These are phyloP conservation scores for Macrochelys suwanniensis DNA, from an alignment of 2,797 vertebrate genomes.

Conservation along the genomic window DNA sequence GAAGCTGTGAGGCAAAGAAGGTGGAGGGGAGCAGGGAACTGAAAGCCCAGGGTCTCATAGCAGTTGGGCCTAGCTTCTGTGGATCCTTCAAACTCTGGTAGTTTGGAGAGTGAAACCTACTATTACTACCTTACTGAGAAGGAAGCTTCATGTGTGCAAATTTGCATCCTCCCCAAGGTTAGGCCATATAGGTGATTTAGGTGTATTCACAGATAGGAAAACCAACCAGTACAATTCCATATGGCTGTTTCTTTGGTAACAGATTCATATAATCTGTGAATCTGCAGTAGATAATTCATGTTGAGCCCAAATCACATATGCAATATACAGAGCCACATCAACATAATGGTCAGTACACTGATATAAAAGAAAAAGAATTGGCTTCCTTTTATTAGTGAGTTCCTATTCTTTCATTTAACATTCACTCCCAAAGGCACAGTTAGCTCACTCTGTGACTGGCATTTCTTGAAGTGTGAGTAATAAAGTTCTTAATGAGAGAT, in stretches of 20 bases:
- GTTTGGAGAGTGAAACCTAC: background rate
- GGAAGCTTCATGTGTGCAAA: background rate
- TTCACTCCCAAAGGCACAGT: background rate
- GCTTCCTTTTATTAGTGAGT: background rate
- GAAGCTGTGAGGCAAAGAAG: background rate
- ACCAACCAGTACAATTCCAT: background rate
- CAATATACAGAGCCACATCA: background rate
- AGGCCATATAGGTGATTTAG: background rate
- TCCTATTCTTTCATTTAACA: conserved; percentile 4
- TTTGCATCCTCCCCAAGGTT: background rate
- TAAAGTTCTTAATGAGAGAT: conserved; percentile 25
- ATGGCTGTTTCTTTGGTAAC: background rate
- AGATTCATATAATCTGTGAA: background rate
- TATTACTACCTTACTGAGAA: background rate
- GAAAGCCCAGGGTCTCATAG: background rate
- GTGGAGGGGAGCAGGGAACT: background rate
- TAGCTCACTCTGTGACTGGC: conserved; percentile 35
- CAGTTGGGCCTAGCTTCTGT: background rate
- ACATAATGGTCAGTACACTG: background rate
- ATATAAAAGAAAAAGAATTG: background rate
- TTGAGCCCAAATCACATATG: accelerated
- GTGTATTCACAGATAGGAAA: background rate
- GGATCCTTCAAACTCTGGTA: background rate
- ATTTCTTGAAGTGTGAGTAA: conserved; percentile 35
- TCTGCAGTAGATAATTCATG: accelerated